Evolutionary conservation across 2,797 vertebrate species (phyloP).

Genomic region (Eulemur albifrons): DNA sequence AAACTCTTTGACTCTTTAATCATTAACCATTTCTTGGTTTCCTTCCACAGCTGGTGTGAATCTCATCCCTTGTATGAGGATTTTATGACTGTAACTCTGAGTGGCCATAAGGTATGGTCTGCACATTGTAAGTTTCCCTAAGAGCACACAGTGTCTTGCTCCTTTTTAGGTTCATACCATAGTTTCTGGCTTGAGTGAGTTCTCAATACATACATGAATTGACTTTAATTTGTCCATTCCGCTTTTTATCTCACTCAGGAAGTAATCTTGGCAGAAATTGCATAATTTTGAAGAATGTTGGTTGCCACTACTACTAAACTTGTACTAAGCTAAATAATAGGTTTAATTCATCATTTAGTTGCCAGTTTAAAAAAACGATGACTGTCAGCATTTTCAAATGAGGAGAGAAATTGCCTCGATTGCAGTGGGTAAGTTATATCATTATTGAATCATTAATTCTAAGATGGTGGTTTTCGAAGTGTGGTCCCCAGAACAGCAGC

Average conservation of each 20-base stretch:
- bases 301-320: neutral
- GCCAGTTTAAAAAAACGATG: neutral
- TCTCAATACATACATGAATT: neutral
- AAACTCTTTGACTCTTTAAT: neutral
- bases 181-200: neutral
- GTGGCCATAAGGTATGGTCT: no score
- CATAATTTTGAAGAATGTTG: neutral
- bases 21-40: neutral
- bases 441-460: neutral
- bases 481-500: neutral
- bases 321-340: neutral
- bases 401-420: neutral
- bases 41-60: neutral
- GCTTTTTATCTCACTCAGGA: neutral
- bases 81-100: neutral
- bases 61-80: neutral
- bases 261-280: neutral
- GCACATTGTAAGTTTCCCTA: neutral
- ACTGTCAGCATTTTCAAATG: neutral
- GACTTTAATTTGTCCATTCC: neutral
- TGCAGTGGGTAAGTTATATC: neutral
- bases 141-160: fast-evolving
- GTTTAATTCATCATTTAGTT: neutral
- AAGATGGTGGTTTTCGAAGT: neutral
- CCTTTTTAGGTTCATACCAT: neutral